Evolutionary conservation across 1,140 invertebrate species (phyloP).

Genomic region (Trypoxylus dichotomus): DNA sequence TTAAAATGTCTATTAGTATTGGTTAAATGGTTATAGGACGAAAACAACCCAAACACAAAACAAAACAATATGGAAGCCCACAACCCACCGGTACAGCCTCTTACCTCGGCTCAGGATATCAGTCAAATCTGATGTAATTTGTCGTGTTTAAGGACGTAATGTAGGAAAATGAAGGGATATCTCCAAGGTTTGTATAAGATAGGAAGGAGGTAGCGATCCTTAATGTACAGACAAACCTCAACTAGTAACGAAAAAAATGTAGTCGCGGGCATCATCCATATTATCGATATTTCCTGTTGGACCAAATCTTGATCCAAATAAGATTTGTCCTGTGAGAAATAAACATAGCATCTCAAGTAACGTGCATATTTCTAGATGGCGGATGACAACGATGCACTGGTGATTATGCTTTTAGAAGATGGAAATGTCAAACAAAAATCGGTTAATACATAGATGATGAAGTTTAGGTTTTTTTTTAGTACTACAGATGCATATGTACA

Average conservation of each 20-base stretch:
- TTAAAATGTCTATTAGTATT: not conserved
- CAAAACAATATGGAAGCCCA: constrained; percentile 40
- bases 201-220: constrained; percentile 52
- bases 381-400: not conserved
- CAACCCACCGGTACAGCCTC: not conserved
- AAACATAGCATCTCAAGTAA: constrained; percentile 47
- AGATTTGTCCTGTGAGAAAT: constrained; percentile 44
- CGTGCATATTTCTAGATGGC: constrained; percentile 31
- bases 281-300: constrained; percentile 46
- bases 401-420: no score
- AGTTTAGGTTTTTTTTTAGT: not conserved
- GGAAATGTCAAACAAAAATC: not conserved
- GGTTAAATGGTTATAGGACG: not conserved
- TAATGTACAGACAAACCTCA: constrained; percentile 52
- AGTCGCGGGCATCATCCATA: constrained; percentile 50
- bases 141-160: constrained; percentile 49
- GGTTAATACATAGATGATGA: not conserved
- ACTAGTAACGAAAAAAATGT: constrained; percentile 51
- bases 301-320: constrained; percentile 43
- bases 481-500: not conserved
- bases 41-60: constrained; percentile 1
- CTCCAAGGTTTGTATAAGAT: constrained; percentile 51
- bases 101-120: constrained; percentile 26
- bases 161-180: constrained; percentile 55
- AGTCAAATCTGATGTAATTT: constrained; percentile 38